phyloP scores from a whole-genome alignment of 2,797 vertebrate species.

The Malurus leucopterus region DNA sequence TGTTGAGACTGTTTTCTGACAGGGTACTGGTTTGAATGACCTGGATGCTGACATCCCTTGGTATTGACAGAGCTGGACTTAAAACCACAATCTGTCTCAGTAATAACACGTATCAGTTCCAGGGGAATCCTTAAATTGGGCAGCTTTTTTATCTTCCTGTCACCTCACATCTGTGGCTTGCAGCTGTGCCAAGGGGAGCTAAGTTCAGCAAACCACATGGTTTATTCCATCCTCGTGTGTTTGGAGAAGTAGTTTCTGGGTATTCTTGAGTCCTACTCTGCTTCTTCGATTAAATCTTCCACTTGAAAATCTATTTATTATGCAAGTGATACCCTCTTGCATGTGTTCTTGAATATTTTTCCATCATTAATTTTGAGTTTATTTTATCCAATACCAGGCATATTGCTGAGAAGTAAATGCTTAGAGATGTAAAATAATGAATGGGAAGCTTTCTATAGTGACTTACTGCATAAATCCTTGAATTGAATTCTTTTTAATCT shows the following conservation, averaged over 20 bases:
- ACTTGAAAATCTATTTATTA: not conserved
- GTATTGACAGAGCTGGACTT: not conserved
- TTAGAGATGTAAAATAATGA: not conserved
- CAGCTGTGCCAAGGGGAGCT: not conserved
- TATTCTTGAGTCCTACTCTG: not conserved
- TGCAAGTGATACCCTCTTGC: not conserved
- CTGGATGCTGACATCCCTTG: not conserved
- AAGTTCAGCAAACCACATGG: not conserved
- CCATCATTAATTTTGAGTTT: not conserved
- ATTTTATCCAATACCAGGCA: not conserved
- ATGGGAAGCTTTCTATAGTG: not conserved
- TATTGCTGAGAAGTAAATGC: not conserved
- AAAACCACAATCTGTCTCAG: not conserved
- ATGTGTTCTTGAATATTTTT: not conserved
- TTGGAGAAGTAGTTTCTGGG: not conserved
- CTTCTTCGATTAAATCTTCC: not conserved
- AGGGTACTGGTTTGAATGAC: not conserved
- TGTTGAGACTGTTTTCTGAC: not conserved
- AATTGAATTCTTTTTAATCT: not conserved
- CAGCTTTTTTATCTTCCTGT: not conserved
- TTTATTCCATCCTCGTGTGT: not conserved
- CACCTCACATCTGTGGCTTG: not conserved
- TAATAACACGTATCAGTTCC: rapidly evolving
- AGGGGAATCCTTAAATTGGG: not conserved
- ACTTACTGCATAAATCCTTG: not conserved